phyloP scores from a whole-genome alignment of 2,797 vertebrate species.

The Gymnocypris eckloni region DNA sequence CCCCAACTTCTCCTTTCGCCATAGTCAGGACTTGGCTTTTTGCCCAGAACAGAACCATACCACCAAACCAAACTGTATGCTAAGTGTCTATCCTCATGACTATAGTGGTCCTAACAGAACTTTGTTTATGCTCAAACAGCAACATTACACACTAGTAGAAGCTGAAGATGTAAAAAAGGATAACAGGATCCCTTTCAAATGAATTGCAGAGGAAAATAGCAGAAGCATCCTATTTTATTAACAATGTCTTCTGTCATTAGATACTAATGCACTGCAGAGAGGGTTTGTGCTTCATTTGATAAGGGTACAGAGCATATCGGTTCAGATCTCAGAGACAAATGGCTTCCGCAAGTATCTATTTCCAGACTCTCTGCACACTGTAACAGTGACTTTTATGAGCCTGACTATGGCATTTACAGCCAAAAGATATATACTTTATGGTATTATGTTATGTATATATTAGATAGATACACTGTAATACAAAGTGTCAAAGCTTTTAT shows the following conservation, averaged over 20 bases:
- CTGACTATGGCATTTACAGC: not conserved
- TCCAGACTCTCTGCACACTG: constrained; percentile 10
- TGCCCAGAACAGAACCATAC: no score
- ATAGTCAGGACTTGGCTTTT: no score
- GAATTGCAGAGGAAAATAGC: not conserved
- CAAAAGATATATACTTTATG: not conserved
- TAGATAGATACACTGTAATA: not conserved
- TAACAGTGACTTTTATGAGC: not conserved
- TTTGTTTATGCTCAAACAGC: no score
- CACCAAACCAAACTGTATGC: no score
- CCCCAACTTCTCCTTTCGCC: no score
- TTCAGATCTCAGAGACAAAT: constrained; percentile 7
- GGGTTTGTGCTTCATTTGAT: constrained; percentile 4
- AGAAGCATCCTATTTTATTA: not conserved
- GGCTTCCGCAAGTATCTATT: constrained; percentile 2
- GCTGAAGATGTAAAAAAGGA: not conserved
- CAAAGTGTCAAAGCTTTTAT: not conserved
- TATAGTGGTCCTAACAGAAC: no score
- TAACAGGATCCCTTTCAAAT: not conserved
- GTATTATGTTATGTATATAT: not conserved
- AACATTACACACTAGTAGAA: not conserved
- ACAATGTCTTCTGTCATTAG: not conserved
- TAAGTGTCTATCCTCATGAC: no score
- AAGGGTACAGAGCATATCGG: constrained; percentile 8
- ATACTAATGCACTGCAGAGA: not conserved